Evolutionary conservation across 1,140 invertebrate genomes (phyloP), one percentile per base, ranked within the genome.

Genomic region (Drosophila sturtevanti): DNA sequence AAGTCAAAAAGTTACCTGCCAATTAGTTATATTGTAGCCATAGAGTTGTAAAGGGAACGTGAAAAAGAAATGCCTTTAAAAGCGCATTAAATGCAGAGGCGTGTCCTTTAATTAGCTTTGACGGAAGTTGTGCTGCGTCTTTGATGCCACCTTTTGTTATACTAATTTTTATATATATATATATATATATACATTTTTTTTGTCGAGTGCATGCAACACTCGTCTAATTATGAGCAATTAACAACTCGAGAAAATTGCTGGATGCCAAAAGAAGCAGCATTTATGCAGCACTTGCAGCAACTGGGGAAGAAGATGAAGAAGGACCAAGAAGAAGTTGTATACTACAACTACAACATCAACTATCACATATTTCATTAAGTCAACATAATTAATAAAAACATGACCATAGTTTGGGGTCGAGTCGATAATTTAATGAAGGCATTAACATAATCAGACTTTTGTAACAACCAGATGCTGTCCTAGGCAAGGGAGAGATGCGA

Each of bases 221-320:
- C 54, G 63, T 72, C 66, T 80, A 89, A 89, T 89, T 89, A 89
- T 85, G 81, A 71, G 77, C 77, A 89, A 89, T 89, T 89, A 78
- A 72, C 77, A 66, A 60, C 69, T 81, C 67, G 63, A 73, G 79
- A 27, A 69, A 71, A 65, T 63, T 64, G 21, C 24, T 51, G 24
- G 55, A 16, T 48, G 41, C 56, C 27, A 16, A 18, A 37, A 62
- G 44, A 48, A 68, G 75, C 69, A 70, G 56, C 64, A 74, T 59
- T 70, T 71, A 75, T 64, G 71, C 35, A 14, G 11, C 77, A 74
- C 63, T 55, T 48, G 16, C 41, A 48, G 1, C 41, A 10, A 65
- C 51, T 21, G 52, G 52, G 31, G 31, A 31, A 12, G 16, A 35
- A 21, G 31, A 31, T 65, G 44, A 70, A 72, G 48, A 0, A 24